Percentiles rank a stretch among this genome's conserved stretches.
These are phyloP conservation scores for Parazoanthus darwini DNA, from an alignment of 92 coral and sea anemone species.

Conservation along the genomic window DNA sequence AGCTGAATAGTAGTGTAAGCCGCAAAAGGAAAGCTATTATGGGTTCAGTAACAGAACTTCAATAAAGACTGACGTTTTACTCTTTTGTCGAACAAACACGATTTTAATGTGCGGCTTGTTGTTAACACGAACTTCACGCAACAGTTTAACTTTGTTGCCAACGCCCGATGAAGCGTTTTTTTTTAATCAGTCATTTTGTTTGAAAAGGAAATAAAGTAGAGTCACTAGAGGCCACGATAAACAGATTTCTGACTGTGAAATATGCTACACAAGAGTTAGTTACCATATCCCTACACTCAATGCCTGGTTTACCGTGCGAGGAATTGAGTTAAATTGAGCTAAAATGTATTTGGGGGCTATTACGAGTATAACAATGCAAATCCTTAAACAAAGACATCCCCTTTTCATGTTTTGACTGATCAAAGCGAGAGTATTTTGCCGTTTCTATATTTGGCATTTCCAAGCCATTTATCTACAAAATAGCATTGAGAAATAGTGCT, in stretches of 20 bases:
- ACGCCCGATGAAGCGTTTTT: no score
- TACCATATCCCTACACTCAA: background rate
- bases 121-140: background rate
- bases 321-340: no score
- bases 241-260: no score
- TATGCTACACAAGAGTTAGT: background rate
- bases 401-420: no score
- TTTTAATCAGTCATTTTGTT: no score
- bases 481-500: no score
- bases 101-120: background rate
- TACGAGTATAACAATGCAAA: background rate
- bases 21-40: background rate
- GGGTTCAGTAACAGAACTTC: background rate
- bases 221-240: background rate
- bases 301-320: background rate
- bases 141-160: no score
- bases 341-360: no score
- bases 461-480: no score
- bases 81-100: background rate
- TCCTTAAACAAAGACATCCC: background rate
- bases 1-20: background rate
- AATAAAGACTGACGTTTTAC: background rate
- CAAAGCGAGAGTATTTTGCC: background rate
- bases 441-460: background rate
- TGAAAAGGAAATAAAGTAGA: background rate